Conservation (phyloP, 1,140 invertebrate species). For the Atta colombica region DNA sequence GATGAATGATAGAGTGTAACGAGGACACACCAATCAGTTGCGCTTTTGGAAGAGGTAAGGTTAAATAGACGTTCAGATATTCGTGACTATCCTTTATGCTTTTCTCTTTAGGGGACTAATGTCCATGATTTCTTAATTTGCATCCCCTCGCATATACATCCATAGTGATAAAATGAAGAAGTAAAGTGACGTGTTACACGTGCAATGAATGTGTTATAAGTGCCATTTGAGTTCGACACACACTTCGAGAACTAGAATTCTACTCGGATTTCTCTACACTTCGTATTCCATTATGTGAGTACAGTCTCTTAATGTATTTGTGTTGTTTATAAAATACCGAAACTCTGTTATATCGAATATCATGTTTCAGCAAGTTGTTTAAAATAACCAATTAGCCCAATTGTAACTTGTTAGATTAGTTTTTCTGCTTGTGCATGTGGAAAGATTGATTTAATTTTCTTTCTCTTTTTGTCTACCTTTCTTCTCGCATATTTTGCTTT, state of each 20-base stretch:
- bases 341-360: too few species aligned
- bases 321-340: background rate
- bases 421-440: background rate
- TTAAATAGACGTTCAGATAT: background rate
- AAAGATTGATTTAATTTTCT: conserved; percentile 32
- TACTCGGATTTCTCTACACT: conserved; percentile 1
- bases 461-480: conserved; percentile 18
- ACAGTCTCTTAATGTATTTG: background rate
- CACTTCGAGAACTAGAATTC: background rate
- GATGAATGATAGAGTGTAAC: conserved; percentile 34
- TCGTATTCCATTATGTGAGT: conserved; percentile 25
- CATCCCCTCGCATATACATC: background rate
- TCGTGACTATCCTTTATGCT: conserved; percentile 7
- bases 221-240: conserved; percentile 26
- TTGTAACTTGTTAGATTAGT: background rate
- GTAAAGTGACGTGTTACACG: conserved; percentile 44
- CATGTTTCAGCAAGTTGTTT: background rate
- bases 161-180: background rate
- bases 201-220: conserved; percentile 42
- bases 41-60: conserved; percentile 50
- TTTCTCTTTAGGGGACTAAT: background rate
- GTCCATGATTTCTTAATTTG: background rate
- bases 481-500: conserved; percentile 17
- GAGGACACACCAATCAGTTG: conserved; percentile 50
- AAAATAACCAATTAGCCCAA: background rate